Conservation (phyloP, 2,113 vertebrate genomes). For the Crotalus helleri region DNA sequence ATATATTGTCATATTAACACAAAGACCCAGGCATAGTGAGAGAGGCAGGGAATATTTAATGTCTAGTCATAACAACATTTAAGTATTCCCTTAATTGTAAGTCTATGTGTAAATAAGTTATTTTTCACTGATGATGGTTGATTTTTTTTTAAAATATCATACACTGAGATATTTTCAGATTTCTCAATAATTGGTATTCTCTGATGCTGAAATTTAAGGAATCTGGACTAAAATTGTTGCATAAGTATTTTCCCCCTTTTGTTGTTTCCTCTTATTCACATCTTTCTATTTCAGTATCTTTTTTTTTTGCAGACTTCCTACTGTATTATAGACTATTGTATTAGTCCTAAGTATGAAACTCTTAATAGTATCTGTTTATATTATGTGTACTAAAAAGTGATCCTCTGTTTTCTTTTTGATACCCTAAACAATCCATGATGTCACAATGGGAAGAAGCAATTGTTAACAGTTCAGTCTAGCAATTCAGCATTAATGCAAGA, state of each 20-base stretch:
- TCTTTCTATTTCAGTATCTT: neutral
- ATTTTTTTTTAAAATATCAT: neutral
- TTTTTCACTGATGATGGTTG: neutral
- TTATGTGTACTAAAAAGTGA: neutral
- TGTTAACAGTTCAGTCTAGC: neutral
- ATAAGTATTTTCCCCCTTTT: neutral
- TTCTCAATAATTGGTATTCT: accelerated
- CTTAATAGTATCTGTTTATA: neutral
- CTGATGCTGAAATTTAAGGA: neutral
- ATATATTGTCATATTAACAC: neutral
- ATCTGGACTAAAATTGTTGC: constrained; percentile 27
- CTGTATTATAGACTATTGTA: neutral
- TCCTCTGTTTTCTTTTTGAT: neutral
- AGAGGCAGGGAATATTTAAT: neutral
- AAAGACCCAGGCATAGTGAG: neutral
- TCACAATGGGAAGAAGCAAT: neutral
- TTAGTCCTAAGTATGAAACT: neutral
- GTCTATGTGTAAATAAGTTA: neutral
- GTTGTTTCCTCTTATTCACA: neutral
- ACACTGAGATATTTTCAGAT: neutral
- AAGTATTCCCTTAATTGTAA: neutral
- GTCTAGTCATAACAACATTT: neutral
- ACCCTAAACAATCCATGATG: neutral
- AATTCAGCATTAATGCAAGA: neutral
- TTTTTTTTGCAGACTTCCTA: constrained; percentile 5